Conservation (phyloP, 2,888 invertebrate genomes). For the Drosophila affinis region DNA sequence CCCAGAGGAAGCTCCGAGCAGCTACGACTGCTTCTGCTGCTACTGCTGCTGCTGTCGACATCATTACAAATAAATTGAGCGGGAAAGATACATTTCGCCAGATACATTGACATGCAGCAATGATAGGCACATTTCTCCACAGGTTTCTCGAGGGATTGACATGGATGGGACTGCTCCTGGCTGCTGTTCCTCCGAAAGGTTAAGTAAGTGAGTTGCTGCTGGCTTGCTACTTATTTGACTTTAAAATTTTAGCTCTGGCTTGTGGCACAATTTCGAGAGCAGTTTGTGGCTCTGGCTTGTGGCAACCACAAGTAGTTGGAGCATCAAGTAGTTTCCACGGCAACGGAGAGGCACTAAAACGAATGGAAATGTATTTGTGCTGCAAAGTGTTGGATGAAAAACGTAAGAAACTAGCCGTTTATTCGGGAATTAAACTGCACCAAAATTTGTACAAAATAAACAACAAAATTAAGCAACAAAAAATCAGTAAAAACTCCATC, state of each 20-base stretch:
- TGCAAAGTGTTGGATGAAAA: neutral
- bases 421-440: no score
- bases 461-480: no score
- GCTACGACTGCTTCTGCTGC: conserved; percentile 35
- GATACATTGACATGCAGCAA: conserved; percentile 52
- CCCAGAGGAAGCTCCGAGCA: conserved; percentile 6
- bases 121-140: conserved; percentile 55
- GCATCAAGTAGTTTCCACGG: neutral
- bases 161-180: neutral
- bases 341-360: neutral
- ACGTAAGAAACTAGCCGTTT: neutral
- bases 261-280: conserved; percentile 7
- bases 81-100: conserved; percentile 75
- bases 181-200: neutral
- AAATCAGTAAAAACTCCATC: no score
- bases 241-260: conserved; percentile 40
- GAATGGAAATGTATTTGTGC: neutral
- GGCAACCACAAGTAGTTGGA: neutral
- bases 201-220: neutral
- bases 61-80: conserved; percentile 77
- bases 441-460: neutral
- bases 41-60: conserved; percentile 64
- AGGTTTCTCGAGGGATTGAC: conserved; percentile 12
- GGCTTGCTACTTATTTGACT: conserved; percentile 20
- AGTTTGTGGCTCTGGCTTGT: neutral